A percentile compares a stretch with the other conserved stretches of the same genome.
phyloP scores from a whole-genome alignment of 2,797 vertebrate species.

The Rachycentron canadum region DNA sequence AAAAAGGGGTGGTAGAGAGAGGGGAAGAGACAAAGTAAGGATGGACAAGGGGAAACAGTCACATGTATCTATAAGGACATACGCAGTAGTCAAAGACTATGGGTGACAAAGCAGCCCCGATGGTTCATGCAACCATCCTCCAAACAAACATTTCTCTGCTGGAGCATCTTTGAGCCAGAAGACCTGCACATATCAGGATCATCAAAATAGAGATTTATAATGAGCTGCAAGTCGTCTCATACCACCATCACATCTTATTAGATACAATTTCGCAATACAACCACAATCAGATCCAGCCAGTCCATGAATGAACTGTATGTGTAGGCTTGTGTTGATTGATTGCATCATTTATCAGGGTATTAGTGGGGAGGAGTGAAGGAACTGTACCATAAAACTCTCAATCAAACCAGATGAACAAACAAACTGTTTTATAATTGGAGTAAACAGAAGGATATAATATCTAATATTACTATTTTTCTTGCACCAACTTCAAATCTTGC shows the following conservation, averaged over 20 bases:
- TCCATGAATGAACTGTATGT: conserved; percentile 13
- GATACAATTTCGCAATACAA: conserved; percentile 15
- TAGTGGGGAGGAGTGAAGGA: conserved; percentile 32
- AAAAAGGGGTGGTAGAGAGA: not conserved
- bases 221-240: not conserved
- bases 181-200: not conserved
- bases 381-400: conserved; percentile 35
- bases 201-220: not conserved
- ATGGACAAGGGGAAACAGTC: not conserved
- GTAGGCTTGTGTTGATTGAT: conserved; percentile 4
- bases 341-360: conserved; percentile 15
- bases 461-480: not conserved
- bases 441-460: not conserved
- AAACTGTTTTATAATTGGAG: not conserved
- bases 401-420: conserved; percentile 24
- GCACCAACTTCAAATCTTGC: not conserved
- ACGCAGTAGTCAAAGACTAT: conserved; percentile 4
- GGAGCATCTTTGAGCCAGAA: conserved; percentile 9
- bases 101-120: not conserved
- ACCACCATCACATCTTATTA: not conserved
- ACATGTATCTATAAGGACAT: not conserved
- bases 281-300: conserved; percentile 26
- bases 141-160: not conserved
- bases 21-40: not conserved
- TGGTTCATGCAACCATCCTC: not conserved